Evolutionary conservation across 2,113 vertebrate species (phyloP), one percentile per base, ranked within the genome.

Genomic region (Pyxicephalus adspersus): DNA sequence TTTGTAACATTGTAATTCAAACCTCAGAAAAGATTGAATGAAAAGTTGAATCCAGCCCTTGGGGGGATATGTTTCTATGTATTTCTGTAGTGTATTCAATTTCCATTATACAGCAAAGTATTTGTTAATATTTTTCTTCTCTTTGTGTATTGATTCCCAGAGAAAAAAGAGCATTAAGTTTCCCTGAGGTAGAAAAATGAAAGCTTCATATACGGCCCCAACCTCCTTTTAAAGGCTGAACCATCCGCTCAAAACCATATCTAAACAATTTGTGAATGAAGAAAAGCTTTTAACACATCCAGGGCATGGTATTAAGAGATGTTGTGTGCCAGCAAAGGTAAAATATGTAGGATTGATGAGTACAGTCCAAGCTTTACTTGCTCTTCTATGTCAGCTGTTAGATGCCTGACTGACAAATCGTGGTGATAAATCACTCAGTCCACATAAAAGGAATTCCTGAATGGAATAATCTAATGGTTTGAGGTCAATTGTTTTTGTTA

Each of bases 1-100:
- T 92, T 93, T 93, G 87, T 90, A 91, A 90, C 89, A 91, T 90
- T 89, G 86, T 92, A 91, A 93, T 93, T 93, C 93, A 93, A 94
- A 92, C 88, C 91, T 90, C 85, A 87, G 89, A 89, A 45, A 92
- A 93, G 91, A 93, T 92, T 92, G 91, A 92, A 94, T 92, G 91
- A 93, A 94, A 94, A 91, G 86, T 88, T 89, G 92, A 92, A 93
- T 92, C 92, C 92, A 92, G 92, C 93, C 92, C 91, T 88, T 85
- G 89, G 88, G 38, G 71, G 92, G 83, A 73, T 91, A 88, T 86
- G 87, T 89, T 90, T 87, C 87, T 89, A 83, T 91, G 91, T 89
- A 90, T 91, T 92, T 91, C 89, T 88, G 89, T 88, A 86, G 90
- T 85, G 85, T 84, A 88, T 83, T 80, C 86, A 86, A 79, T 90